Evolutionary conservation across 2,888 invertebrate species (phyloP).

Genomic region (Lasioglossum marginatum): DNA sequence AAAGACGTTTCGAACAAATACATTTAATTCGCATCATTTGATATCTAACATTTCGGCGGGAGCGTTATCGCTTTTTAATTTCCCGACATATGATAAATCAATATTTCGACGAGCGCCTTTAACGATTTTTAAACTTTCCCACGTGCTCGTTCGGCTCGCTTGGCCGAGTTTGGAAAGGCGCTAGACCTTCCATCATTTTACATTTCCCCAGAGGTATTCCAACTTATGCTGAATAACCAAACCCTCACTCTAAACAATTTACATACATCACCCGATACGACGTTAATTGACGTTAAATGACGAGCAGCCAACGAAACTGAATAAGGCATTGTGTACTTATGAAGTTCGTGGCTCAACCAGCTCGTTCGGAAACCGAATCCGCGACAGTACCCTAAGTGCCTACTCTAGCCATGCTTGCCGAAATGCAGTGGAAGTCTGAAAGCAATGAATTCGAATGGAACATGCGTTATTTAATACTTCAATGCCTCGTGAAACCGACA

Average conservation of each 20-base stretch:
- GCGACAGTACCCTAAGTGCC: not conserved
- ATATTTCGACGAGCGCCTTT: not conserved
- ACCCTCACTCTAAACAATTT: constrained; percentile 4
- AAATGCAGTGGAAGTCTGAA: not conserved
- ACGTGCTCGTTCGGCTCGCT: not conserved
- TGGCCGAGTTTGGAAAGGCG: not conserved
- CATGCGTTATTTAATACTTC: no score
- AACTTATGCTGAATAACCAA: not conserved
- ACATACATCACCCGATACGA: constrained; percentile 1
- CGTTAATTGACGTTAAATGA: constrained; percentile 14
- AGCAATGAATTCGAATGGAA: not conserved
- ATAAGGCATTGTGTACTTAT: not conserved
- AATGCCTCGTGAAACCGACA: no score
- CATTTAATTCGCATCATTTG: not conserved
- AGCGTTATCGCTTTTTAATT: not conserved
- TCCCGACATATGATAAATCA: not conserved
- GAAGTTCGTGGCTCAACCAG: not conserved
- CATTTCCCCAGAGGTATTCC: not conserved
- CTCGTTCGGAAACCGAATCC: not conserved
- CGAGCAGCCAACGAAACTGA: constrained; percentile 12
- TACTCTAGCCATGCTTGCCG: not conserved
- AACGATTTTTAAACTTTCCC: not conserved
- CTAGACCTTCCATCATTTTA: constrained; percentile 3
- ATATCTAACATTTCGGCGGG: not conserved
- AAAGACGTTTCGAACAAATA: no score